Evolutionary conservation across 2,888 invertebrate species (phyloP).

Genomic region (Archips crataeganus): DNA sequence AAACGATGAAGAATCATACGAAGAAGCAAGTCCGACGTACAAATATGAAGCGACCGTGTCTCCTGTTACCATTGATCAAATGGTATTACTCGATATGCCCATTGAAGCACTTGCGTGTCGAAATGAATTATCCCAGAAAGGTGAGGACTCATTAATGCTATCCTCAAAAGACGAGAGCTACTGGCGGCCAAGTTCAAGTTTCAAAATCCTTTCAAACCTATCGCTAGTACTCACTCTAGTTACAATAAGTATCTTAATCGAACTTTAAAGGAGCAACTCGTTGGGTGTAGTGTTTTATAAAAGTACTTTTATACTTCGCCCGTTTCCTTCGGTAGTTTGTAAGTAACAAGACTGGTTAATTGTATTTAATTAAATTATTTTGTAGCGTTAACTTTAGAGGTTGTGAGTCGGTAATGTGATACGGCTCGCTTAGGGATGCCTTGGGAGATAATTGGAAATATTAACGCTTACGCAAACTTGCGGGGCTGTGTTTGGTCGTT

Average conservation of each 20-base stretch:
- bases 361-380: slow-evolving; percentile 68
- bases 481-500: not conserved
- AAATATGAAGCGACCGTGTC: slow-evolving; percentile 66
- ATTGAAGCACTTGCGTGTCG: slow-evolving; percentile 69
- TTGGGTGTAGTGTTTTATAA: slow-evolving; percentile 45
- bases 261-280: slow-evolving; percentile 46
- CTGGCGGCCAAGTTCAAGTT: slow-evolving; percentile 67
- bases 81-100: slow-evolving; percentile 66
- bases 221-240: slow-evolving; percentile 57
- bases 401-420: slow-evolving; percentile 13
- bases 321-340: slow-evolving; percentile 51
- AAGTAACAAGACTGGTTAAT: slow-evolving; percentile 77
- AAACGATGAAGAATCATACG: slow-evolving; percentile 60
- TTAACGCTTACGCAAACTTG: slow-evolving; percentile 3
- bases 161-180: slow-evolving; percentile 77
- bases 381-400: slow-evolving; percentile 36
- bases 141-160: slow-evolving; percentile 78
- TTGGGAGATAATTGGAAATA: slow-evolving; percentile 21
- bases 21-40: slow-evolving; percentile 58
- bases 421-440: slow-evolving; percentile 7
- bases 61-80: slow-evolving; percentile 60
- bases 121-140: slow-evolving; percentile 63
- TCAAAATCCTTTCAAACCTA: slow-evolving; percentile 55
- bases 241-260: slow-evolving; percentile 50
- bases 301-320: slow-evolving; percentile 43